phyloP scores from a whole-genome alignment of 2,113 vertebrate species.

The Dipodomys merriami region DNA sequence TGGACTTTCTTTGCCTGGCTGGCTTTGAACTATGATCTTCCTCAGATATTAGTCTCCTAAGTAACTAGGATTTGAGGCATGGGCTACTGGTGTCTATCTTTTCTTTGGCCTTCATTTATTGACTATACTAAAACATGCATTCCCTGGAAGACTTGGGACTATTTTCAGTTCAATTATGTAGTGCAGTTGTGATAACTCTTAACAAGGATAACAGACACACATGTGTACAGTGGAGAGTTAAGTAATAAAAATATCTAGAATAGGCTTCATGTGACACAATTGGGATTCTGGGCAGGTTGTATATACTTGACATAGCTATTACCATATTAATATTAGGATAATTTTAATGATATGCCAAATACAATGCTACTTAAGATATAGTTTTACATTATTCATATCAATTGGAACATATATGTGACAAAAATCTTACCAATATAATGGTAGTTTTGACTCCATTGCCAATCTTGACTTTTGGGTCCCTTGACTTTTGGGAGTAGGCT shows the following conservation, averaged over 20 bases:
- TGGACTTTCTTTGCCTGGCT: no score
- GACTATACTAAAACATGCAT: background rate
- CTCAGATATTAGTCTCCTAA: no score
- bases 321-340: background rate
- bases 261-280: background rate
- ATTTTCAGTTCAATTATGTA: background rate
- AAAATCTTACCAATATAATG: background rate
- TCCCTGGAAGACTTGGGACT: background rate
- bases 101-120: background rate
- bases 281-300: background rate
- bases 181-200: background rate
- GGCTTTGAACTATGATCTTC: no score
- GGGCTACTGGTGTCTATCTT: no score
- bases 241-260: background rate
- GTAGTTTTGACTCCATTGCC: background rate
- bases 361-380: background rate
- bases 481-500: background rate
- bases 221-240: background rate
- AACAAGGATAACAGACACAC: background rate
- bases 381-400: background rate
- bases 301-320: background rate
- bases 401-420: background rate
- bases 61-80: no score
- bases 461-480: background rate
- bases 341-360: constrained; percentile 18